Evolutionary conservation across 2,797 vertebrate genomes (phyloP).

Genomic region (Melanitta fusca): DNA sequence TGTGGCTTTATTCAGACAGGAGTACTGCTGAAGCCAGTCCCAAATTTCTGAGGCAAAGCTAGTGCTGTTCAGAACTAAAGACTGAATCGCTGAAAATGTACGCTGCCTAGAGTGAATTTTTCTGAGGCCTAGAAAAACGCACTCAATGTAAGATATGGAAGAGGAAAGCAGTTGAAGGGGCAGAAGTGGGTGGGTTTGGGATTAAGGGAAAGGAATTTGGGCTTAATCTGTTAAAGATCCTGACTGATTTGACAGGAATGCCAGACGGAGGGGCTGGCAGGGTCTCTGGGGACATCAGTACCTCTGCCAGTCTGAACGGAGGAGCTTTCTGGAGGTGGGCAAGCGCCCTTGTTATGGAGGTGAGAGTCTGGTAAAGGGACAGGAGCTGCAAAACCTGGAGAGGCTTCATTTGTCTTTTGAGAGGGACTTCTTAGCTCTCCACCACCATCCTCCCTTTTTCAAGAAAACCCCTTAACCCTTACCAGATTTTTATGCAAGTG

Average conservation of each 20-base stretch:
- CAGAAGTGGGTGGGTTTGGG: not conserved
- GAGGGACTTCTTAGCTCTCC: not conserved
- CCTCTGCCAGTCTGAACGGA: not conserved
- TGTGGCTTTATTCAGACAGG: not conserved
- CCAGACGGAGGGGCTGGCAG: not conserved
- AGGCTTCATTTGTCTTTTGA: not conserved
- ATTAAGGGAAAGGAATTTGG: conserved; percentile 11
- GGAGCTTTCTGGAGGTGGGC: not conserved
- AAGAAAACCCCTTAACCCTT: not conserved
- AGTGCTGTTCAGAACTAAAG: not conserved
- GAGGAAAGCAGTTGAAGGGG: not conserved
- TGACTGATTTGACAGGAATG: conserved; percentile 28
- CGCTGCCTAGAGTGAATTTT: not conserved
- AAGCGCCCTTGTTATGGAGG: not conserved
- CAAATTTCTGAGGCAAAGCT: not conserved
- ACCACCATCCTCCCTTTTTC: not conserved
- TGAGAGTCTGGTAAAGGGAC: not conserved
- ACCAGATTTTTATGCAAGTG: not conserved
- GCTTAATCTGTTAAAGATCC: conserved; percentile 25
- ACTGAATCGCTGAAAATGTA: not conserved
- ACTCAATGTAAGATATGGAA: not conserved
- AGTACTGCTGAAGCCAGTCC: not conserved
- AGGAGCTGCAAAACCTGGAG: not conserved
- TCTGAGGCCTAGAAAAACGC: not conserved
- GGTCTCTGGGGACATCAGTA: not conserved